These are phyloP conservation scores for Ictalurus punctatus DNA, from an alignment of 2,113 vertebrate species.

Conservation along the genomic window DNA sequence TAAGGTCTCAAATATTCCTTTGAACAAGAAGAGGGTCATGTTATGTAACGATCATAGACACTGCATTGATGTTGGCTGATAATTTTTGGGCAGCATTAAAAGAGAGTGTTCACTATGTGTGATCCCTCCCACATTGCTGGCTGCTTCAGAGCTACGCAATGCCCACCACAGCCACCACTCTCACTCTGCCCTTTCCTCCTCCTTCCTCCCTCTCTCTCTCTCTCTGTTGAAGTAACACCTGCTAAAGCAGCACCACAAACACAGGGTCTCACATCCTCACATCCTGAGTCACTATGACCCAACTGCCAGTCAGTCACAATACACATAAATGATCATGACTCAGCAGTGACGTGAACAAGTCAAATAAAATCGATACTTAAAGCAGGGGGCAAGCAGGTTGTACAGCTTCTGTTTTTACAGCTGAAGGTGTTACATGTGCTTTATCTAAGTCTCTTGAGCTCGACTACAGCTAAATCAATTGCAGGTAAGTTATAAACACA, in stretches of 20 bases:
- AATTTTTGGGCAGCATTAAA: neutral
- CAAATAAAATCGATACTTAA: constrained; percentile 1
- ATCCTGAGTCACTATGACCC: constrained; percentile 8
- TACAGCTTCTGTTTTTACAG: constrained; percentile 11
- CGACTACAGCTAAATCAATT: constrained; percentile 18
- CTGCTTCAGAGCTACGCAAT: constrained; percentile 39
- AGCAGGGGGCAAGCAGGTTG: neutral
- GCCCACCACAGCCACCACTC: constrained; percentile 30
- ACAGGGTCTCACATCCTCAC: constrained; percentile 12
- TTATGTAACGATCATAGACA: constrained; percentile 34
- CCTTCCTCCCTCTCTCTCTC: too few species aligned
- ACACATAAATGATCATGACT: constrained; percentile 13
- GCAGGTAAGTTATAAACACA: constrained; percentile 22
- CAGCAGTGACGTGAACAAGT: constrained; percentile 8
- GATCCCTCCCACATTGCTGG: constrained; percentile 34
- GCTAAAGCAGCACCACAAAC: constrained; percentile 17
- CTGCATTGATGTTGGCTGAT: constrained; percentile 14
- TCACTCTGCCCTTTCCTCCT: neutral
- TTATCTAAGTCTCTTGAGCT: constrained; percentile 30
- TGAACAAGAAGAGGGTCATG: neutral
- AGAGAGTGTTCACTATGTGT: neutral
- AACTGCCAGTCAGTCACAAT: constrained; percentile 7
- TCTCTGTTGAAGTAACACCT: constrained; percentile 16
- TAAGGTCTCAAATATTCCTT: neutral
- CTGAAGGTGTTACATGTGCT: constrained; percentile 5